These are phyloP conservation scores for Bellardia bayeri DNA, from an alignment of 2,888 invertebrate species.

Conservation along the genomic window DNA sequence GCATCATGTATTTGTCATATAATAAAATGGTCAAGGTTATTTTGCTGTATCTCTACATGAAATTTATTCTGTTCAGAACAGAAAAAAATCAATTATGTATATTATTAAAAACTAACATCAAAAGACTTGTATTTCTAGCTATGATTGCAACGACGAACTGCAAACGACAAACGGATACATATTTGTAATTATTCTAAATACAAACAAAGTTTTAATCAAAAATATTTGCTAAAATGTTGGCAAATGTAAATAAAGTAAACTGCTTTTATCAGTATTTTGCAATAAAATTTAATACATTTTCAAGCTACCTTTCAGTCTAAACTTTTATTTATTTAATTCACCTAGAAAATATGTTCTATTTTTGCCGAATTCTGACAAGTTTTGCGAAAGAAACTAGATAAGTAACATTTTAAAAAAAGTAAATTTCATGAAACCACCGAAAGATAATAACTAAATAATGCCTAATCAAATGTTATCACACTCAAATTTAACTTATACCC, in stretches of 20 bases:
- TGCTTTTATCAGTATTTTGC: too few species aligned
- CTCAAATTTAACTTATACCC: neutral
- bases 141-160: neutral
- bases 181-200: too few species aligned
- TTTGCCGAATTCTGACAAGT: too few species aligned
- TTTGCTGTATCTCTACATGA: neutral
- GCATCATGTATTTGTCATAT: neutral
- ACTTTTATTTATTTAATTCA: too few species aligned
- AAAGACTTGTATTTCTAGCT: neutral
- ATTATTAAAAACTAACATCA: conserved; percentile 7
- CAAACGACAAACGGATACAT: neutral
- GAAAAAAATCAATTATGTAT: conserved; percentile 12
- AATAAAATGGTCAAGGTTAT: conserved; percentile 49
- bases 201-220: too few species aligned
- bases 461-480: conserved; percentile 6
- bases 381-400: neutral
- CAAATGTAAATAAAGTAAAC: too few species aligned
- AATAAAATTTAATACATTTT: too few species aligned
- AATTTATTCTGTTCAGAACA: neutral
- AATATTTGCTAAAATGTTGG: too few species aligned
- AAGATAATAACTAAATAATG: neutral
- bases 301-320: too few species aligned
- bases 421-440: neutral
- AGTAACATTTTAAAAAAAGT: too few species aligned
- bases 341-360: too few species aligned